These are phyloP conservation scores for Pantherophis alleghaniensis DNA, from an alignment of 2,797 vertebrate genomes.

Conservation along the genomic window DNA sequence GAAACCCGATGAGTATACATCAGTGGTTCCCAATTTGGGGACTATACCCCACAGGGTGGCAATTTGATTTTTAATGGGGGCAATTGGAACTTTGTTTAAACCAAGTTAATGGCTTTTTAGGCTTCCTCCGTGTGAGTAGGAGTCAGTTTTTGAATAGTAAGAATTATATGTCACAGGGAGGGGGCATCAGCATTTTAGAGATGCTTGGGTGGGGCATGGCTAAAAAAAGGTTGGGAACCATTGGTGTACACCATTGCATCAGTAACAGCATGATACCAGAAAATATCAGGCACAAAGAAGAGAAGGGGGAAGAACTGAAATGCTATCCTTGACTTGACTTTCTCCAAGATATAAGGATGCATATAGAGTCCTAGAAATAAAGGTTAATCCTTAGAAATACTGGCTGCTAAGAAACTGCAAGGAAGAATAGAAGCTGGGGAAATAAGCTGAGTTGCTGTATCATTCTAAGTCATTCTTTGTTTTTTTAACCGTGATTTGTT, in stretches of 20 bases:
- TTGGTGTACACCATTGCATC: neutral
- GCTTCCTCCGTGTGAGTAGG: no score
- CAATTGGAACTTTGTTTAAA: no score
- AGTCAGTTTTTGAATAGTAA: no score
- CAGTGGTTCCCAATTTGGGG: no score
- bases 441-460: neutral
- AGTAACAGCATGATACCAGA: neutral
- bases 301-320: neutral
- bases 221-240: no score
- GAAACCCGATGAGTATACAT: neutral
- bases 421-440: neutral
- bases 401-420: neutral
- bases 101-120: no score
- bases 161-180: no score
- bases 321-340: neutral
- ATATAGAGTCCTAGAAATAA: neutral
- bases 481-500: neutral
- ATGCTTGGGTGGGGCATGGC: no score
- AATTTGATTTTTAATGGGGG: no score
- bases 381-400: neutral
- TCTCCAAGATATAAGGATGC: neutral
- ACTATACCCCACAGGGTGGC: no score
- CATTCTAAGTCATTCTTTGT: neutral
- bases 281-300: neutral
- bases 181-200: no score